Evolutionary conservation across 2,888 invertebrate species (phyloP).

Genomic region (Aproaerema taeniolella): DNA sequence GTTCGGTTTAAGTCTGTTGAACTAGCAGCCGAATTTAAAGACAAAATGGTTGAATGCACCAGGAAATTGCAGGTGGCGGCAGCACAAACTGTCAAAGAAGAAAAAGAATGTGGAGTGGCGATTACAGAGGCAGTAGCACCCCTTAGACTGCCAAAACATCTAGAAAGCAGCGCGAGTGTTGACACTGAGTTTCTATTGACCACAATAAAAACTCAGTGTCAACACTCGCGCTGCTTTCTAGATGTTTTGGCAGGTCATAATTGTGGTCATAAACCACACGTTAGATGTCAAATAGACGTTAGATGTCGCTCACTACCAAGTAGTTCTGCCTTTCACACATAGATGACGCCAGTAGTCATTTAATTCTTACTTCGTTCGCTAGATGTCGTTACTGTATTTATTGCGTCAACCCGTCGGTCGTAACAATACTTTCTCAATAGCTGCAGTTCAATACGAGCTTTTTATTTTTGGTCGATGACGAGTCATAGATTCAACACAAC

Average conservation of each 20-base stretch:
- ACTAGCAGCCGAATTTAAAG: constrained; percentile 78
- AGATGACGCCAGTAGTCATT: no score
- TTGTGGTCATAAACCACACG: no score
- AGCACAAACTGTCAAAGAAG: constrained; percentile 44
- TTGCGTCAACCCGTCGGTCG: no score
- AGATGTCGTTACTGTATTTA: no score
- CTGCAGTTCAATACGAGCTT: no score
- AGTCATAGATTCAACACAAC: no score
- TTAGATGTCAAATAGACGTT: no score
- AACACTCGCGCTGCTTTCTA: constrained; percentile 46
- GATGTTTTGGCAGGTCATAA: constrained; percentile 56
- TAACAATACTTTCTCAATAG: no score
- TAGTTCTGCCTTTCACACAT: no score
- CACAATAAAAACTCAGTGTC: constrained; percentile 38
- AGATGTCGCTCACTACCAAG: no score
- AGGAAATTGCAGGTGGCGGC: constrained; percentile 56
- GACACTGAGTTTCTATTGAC: constrained; percentile 38
- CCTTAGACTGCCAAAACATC: constrained; percentile 51
- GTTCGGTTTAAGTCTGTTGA: constrained; percentile 85
- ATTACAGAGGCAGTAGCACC: constrained; percentile 30
- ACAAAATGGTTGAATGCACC: constrained; percentile 69
- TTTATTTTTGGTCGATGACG: no score
- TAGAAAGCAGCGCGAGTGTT: constrained; percentile 46
- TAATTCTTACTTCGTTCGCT: no score
- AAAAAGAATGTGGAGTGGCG: constrained; percentile 33